Base-by-base conservation (phyloP, 2,797 vertebrate genomes). In the Nannoperca obscura region DNA sequence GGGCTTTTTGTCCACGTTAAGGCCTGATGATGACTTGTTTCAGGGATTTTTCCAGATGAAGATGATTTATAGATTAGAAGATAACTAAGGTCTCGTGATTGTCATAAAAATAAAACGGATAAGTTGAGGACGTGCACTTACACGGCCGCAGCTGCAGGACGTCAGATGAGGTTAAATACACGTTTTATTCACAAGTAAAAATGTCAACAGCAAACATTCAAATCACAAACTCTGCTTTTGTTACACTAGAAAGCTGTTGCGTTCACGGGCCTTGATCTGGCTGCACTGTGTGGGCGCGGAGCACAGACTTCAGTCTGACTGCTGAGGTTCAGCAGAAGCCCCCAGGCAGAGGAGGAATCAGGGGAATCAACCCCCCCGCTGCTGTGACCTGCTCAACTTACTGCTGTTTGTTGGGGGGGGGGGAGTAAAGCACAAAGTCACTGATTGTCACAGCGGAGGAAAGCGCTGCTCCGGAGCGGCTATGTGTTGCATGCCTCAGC, bases 401-500 rank as follows among this genome's bases (percentile, higher is more conserved):
- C 86, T 86, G 87, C 7, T 67, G 62, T 30, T 19, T 44, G 64
- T 54, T 53, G 71, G 40, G 27, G 49, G 22, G 10, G 12, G 34
- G 8, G 27, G 58, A 24, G 17, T 19, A 30, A 83, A 88, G 85
- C 84, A 75, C 36, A 86, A 76, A 91, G 85, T 88, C 86, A 89
- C 34, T 93, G 96, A 95, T 90, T 94, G 95, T 95, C 95, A 91
- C 78, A 87, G 95, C 91, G 83, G 91, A 71, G 73, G 54, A 54
- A 22, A 73, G 59, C 74, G 73, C 94, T 77, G 71, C 75, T 70
- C 73, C 82, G 20, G 89, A 86, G 90, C 85, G 87, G 86, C 91
- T 94, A 94, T 90, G 87, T 91, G 91, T 90, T 83, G 80, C 95
- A 82, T 42, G 93, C 89, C 86, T 96, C 96, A 40, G 93, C 93